Conservation (phyloP, 2,797 vertebrate genomes). For the Glossophaga mutica region DNA sequence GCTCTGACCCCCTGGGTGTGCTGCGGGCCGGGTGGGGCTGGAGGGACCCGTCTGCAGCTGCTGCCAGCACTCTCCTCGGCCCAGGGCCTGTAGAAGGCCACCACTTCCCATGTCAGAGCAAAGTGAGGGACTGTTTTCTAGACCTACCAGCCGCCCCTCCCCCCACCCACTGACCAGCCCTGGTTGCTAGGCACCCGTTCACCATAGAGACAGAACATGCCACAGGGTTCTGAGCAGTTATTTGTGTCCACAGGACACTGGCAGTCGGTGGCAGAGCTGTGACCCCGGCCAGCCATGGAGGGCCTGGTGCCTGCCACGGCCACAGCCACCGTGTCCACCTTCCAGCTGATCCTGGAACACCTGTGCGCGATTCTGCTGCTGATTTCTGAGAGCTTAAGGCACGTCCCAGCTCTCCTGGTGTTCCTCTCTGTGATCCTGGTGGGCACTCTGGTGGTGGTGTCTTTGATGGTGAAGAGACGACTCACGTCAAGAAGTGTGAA, state of each 20-base stretch:
- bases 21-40: too few species aligned
- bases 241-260: neutral
- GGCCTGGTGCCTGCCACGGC: fast-evolving
- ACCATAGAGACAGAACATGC: neutral
- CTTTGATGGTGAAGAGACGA: fast-evolving
- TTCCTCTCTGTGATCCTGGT: neutral
- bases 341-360: neutral
- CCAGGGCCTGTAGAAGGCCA: fast-evolving
- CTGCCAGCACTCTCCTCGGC: too few species aligned
- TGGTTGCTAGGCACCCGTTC: neutral
- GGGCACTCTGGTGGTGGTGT: neutral
- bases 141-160: neutral
- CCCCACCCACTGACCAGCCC: neutral
- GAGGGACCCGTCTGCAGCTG: neutral
- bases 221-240: neutral
- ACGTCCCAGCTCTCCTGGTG: fast-evolving
- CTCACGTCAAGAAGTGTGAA: neutral
- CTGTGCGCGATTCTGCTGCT: neutral
- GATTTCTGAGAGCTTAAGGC: neutral
- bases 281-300: neutral
- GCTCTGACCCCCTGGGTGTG: neutral
- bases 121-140: neutral
- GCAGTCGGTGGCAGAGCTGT: neutral
- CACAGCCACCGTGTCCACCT: fast-evolving
- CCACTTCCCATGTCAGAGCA: neutral